Evolutionary conservation across 2,113 vertebrate species (phyloP), one percentile per base, ranked within the genome.

Genomic region (Lepisosteus osseus): DNA sequence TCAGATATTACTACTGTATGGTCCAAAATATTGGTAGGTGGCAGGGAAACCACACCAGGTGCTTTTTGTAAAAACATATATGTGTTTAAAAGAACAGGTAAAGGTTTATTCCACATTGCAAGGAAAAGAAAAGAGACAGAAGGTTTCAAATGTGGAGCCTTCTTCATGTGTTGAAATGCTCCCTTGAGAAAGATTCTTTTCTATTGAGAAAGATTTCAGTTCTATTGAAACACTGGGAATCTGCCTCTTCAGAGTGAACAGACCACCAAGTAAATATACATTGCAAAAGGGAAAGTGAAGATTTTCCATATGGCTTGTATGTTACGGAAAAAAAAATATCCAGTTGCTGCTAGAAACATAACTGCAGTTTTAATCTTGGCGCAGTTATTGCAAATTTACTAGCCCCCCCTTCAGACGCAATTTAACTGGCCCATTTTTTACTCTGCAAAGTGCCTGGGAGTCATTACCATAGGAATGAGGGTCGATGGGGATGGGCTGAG

Each of bases 391-490:
- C 29, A 56, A 51, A 51, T 71, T 71, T 3, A 40, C 14, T 45
- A 4, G 66, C 56, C 13, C 63, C 51, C 40, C 67, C 63, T 76
- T 74, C 72, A 59, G 13, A 59, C 3, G n/a, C 62, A 8, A 69
- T 7, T 66, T 44, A 67, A 75, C 71, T 77, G 78, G 77, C 76
- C 72, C 71, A n/a, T 77, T 70, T 45, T 67, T 55, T 44, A 29
- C 5, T 51, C 71, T 79, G 72, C 69, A 43, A 87, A 86, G 84
- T 88, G 84, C 82, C 88, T 85, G 72, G 55, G 78, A 74, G 8
- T 76, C 42, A 73, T 80, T 73, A 65, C n/a, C 40, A 73, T 59
- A 4, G 12, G 57, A 4, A 59, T 13, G 57, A 61, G 72, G 72
- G 72, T 29, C 29, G 29, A 29, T 29, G 29, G 29, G 29, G 1